A percentile compares a stretch with the other conserved stretches of the same genome.
Conservation (phyloP, 2,113 vertebrate species). For the Scomber japonicus region DNA sequence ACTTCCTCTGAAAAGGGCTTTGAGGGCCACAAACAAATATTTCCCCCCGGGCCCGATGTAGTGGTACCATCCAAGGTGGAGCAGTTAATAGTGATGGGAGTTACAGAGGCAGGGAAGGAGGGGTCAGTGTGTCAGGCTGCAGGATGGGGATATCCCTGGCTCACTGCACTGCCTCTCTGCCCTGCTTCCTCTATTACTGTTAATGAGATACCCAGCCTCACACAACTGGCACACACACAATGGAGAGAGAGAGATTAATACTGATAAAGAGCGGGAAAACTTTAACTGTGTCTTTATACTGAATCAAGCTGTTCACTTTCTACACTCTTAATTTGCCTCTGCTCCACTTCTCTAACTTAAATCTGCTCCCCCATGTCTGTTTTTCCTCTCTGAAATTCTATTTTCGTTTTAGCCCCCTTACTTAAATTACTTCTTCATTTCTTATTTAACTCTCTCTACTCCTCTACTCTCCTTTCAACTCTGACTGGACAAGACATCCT, state of each 20-base stretch:
- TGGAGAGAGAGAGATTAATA: background rate
- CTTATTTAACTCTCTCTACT: slow-evolving; percentile 40
- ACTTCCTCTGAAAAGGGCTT: slow-evolving; percentile 39
- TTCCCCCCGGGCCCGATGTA: slow-evolving; percentile 20
- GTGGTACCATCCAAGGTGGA: slow-evolving; percentile 56
- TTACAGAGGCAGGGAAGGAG: slow-evolving; percentile 48
- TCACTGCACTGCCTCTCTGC: slow-evolving; percentile 37
- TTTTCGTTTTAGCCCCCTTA: background rate
- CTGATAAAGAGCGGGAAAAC: background rate
- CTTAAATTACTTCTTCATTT: slow-evolving; percentile 43
- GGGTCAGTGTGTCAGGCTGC: slow-evolving; percentile 68
- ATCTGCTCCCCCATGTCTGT: background rate
- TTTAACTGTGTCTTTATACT: slow-evolving; percentile 26
- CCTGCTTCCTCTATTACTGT: slow-evolving; percentile 51
- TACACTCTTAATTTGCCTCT: slow-evolving; percentile 20
- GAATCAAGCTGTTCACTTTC: slow-evolving; percentile 23
- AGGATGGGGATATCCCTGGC: slow-evolving; percentile 73
- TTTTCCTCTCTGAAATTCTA: slow-evolving; percentile 18
- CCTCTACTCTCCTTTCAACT: slow-evolving; percentile 11
- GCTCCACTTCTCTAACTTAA: background rate
- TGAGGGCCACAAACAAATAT: slow-evolving; percentile 17
- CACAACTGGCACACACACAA: slow-evolving; percentile 44
- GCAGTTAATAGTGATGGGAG: slow-evolving; percentile 52
- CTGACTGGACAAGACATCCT: slow-evolving; percentile 13
- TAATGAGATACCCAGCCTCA: slow-evolving; percentile 67